phyloP scores from a whole-genome alignment of 2,888 invertebrate genomes.

The Melinaea marsaeus region DNA sequence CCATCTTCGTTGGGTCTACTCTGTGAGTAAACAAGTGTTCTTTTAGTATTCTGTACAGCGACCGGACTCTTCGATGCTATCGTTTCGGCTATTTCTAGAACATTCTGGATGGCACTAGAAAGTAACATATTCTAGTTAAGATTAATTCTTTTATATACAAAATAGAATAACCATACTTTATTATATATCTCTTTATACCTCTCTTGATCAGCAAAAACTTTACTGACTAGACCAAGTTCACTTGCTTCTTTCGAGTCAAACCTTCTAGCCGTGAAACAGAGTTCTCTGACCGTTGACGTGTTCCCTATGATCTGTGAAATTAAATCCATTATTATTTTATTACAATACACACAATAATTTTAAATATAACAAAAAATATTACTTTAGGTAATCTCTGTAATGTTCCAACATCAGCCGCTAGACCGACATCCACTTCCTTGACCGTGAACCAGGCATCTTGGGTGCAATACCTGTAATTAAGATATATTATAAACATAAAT shows the following conservation, averaged over 20 bases:
- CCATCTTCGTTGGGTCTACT: slow-evolving; percentile 93
- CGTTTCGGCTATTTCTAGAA: slow-evolving; percentile 83
- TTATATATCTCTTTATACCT: slow-evolving; percentile 57
- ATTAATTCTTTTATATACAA: background rate
- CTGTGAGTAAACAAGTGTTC: slow-evolving; percentile 88
- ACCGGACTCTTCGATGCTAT: slow-evolving; percentile 96
- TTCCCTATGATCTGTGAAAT: slow-evolving; percentile 84
- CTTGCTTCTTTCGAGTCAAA: slow-evolving; percentile 89
- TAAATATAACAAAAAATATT: slow-evolving; percentile 5
- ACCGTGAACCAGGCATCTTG: slow-evolving; percentile 94
- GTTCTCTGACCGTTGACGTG: slow-evolving; percentile 90
- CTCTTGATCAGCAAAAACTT: slow-evolving; percentile 82
- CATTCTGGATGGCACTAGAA: slow-evolving; percentile 82
- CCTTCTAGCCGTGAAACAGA: slow-evolving; percentile 91
- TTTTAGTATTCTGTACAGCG: slow-evolving; percentile 95
- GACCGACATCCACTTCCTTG: slow-evolving; percentile 91
- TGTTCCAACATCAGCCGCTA: slow-evolving; percentile 97
- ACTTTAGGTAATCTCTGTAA: slow-evolving; percentile 94
- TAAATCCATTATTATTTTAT: background rate
- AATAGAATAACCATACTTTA: background rate
- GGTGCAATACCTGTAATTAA: slow-evolving; percentile 84
- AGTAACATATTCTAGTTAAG: background rate
- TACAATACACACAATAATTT: background rate
- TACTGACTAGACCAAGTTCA: slow-evolving; percentile 89
- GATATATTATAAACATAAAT: background rate